Conservation (phyloP, 2,797 vertebrate species). For the Molothrus aeneus region DNA sequence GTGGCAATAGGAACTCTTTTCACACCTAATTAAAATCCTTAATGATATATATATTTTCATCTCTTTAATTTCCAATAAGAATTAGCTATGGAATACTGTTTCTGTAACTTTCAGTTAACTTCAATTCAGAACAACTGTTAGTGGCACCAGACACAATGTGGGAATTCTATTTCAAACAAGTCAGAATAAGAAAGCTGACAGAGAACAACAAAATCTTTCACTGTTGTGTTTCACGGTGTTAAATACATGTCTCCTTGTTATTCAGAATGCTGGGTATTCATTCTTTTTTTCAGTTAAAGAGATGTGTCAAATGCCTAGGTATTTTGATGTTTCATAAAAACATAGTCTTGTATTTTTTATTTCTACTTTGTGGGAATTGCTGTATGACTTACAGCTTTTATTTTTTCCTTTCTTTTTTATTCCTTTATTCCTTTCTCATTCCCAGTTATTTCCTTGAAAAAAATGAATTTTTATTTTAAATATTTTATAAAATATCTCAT, state of each 20-base stretch:
- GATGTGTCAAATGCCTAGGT: neutral
- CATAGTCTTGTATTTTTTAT: neutral
- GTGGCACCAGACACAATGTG: neutral
- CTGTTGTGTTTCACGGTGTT: neutral
- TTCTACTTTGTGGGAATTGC: neutral
- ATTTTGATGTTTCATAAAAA: neutral
- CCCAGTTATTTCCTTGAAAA: neutral
- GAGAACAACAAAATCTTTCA: neutral
- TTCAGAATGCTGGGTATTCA: neutral
- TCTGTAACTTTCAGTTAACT: neutral
- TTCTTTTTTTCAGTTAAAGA: neutral
- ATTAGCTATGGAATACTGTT: neutral
- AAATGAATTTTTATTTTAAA: neutral
- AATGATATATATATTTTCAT: neutral
- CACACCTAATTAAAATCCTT: neutral
- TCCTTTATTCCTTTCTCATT: neutral
- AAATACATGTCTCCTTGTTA: neutral
- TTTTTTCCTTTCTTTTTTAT: neutral
- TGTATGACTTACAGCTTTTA: neutral
- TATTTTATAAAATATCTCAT: neutral
- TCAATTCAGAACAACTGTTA: neutral
- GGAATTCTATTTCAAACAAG: neutral
- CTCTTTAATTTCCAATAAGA: neutral
- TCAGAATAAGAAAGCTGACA: neutral
- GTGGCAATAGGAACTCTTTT: neutral